These are phyloP conservation scores for Hyperoplus lanceolatus DNA, from an alignment of 2,797 vertebrate genomes.

Conservation along the genomic window DNA sequence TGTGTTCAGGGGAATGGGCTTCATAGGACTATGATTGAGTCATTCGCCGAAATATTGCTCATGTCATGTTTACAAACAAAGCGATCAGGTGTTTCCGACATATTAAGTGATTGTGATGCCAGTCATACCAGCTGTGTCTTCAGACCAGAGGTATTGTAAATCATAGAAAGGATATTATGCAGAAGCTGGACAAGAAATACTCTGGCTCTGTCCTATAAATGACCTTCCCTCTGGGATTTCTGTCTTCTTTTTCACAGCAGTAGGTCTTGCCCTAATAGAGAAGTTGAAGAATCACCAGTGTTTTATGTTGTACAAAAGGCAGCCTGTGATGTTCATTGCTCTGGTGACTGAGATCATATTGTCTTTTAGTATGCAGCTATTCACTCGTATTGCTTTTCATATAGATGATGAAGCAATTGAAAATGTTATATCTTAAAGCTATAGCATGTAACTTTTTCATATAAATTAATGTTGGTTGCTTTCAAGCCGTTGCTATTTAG, in stretches of 20 bases:
- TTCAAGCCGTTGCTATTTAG: too few relatives aligned
- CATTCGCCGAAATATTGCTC: too few relatives aligned
- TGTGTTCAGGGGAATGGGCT: too few relatives aligned
- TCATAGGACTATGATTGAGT: too few relatives aligned
- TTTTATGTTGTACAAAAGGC: constrained; percentile 21
- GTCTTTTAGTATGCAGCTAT: not conserved
- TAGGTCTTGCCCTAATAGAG: constrained; percentile 41
- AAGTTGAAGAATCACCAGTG: constrained; percentile 20
- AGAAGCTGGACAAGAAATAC: too few relatives aligned
- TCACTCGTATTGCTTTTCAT: not conserved
- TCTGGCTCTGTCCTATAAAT: constrained; percentile 67
- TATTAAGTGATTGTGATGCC: too few relatives aligned
- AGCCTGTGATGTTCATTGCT: not conserved
- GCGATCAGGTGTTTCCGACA: too few relatives aligned
- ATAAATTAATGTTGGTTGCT: too few relatives aligned
- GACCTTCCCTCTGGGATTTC: constrained; percentile 65
- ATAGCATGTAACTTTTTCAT: not conserved
- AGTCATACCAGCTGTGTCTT: too few relatives aligned
- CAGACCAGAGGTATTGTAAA: too few relatives aligned
- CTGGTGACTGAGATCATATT: constrained; percentile 6
- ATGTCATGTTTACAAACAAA: too few relatives aligned
- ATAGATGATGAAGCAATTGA: not conserved
- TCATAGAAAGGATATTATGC: too few relatives aligned
- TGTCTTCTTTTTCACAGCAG: constrained; percentile 40
- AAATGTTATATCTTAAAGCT: constrained; percentile 38